Base-by-base conservation (phyloP, 2,113 vertebrate genomes). In the Empidonax alnorum region DNA sequence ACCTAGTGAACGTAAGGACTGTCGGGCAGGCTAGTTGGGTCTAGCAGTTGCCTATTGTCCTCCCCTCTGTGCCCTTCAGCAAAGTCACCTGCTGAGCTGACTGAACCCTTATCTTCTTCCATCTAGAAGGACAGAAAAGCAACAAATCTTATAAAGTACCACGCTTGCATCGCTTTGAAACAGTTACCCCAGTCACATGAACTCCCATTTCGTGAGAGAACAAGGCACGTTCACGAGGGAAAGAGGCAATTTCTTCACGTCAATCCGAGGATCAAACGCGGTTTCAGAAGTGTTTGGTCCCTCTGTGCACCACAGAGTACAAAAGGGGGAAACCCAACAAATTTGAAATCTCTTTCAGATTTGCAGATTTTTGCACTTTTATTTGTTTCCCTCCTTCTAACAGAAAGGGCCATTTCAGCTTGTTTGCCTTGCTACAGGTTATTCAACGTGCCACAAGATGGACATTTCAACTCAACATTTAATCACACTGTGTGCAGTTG, bases 11-110 rank as follows among this genome's bases (percentile, higher is more conserved):
- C 94, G 97, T 94, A 96, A 98, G 98, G 96, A 97, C 98, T 98
- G 98, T 98, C 97, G 98, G 97, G 98, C 96, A 96, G 98, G 97
- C 97, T 98, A 98, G 98, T 97, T 97, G 98, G 98, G 97, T 98
- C 98, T 99, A 99, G 98, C 98, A 99, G 99, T 98, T 98, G 99
- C 98, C 99, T 98, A 98, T 98, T 98, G 99, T 99, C 99, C 99
- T 99, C 99, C 99, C 98, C 98, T 99, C 98, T 98, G 98, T 98
- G 98, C 98, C 98, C 98, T 99, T 99, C 98, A 99, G 99, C 98
- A 99, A 99, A 98, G 98, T 99, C 99, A 99, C 98, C 98, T 99
- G 99, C 98, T 99, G 99, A 98, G 99, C 98, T 97, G 99, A 99
- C 98, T 99, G 99, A 99, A 98, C 98, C 98, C 98, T 99, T 98